Evolutionary conservation across 1,140 invertebrate species (phyloP).

Genomic region (silkworm (Bombyx mori)): ASM3026992v2 NC_085117.1:12429001-12429500

Average conservation of each 20-base stretch:
- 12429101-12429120: conserved; percentile 57
- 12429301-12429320: too few species aligned
- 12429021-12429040: conserved; percentile 24
- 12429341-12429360: too few species aligned
- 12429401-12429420: too few species aligned
- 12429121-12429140: conserved; percentile 61
- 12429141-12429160: conserved; percentile 58
- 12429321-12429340: too few species aligned
- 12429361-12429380: too few species aligned
- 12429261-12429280: too few species aligned
- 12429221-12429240: conserved; percentile 32
- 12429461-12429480: too few species aligned
- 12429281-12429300: too few species aligned
- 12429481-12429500: too few species aligned
- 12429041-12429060: conserved; percentile 43
- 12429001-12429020: conserved; percentile 8
- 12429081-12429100: conserved; percentile 41
- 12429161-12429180: conserved; percentile 56
- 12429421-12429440: too few species aligned
- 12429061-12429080: conserved; percentile 39
- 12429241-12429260: not conserved
- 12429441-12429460: too few species aligned
- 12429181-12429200: conserved; percentile 66
- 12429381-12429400: too few species aligned
- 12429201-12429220: conserved; percentile 51